phyloP scores from a whole-genome alignment of 1,140 invertebrate genomes.

The Calephelis virginiensis region DNA sequence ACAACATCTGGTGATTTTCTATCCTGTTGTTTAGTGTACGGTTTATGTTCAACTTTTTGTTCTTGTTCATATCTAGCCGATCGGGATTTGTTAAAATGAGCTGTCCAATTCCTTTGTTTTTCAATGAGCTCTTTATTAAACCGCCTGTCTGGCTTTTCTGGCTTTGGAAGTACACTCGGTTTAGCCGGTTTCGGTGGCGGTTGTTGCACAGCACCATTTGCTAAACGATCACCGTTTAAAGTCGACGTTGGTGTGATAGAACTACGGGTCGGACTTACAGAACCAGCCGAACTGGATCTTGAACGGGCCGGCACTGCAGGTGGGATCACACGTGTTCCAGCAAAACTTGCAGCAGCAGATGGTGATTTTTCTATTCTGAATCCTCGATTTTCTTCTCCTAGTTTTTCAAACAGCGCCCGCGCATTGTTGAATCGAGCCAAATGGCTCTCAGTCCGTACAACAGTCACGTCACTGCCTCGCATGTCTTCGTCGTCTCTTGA shows the following conservation, averaged over 20 bases:
- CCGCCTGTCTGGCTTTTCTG: constrained; percentile 89
- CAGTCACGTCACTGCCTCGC: constrained; percentile 82
- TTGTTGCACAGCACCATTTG: constrained; percentile 66
- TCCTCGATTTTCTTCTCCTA: constrained; percentile 87
- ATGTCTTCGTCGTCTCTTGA: constrained; percentile 71
- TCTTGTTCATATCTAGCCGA: constrained; percentile 81
- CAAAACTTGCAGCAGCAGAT: constrained; percentile 70
- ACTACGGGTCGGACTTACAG: constrained; percentile 78
- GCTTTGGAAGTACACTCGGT: constrained; percentile 80
- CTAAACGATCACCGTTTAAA: constrained; percentile 68
- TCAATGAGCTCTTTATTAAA: constrained; percentile 93
- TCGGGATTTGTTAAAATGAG: constrained; percentile 89
- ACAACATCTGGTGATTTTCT: constrained; percentile 56
- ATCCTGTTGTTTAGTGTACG: constrained; percentile 50
- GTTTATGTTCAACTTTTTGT: constrained; percentile 55
- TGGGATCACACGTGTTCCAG: constrained; percentile 59
- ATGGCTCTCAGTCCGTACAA: constrained; percentile 93
- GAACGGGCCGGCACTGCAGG: constrained; percentile 68
- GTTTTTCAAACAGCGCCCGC: constrained; percentile 93
- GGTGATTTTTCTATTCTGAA: constrained; percentile 76
- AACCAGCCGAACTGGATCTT: constrained; percentile 81
- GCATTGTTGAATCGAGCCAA: constrained; percentile 95
- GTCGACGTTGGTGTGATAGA: constrained; percentile 65
- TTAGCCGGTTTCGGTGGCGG: constrained; percentile 72
- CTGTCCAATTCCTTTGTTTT: constrained; percentile 94